Evolutionary conservation across 2,797 vertebrate species (phyloP).

Genomic region (Galago senegalensis): DNA sequence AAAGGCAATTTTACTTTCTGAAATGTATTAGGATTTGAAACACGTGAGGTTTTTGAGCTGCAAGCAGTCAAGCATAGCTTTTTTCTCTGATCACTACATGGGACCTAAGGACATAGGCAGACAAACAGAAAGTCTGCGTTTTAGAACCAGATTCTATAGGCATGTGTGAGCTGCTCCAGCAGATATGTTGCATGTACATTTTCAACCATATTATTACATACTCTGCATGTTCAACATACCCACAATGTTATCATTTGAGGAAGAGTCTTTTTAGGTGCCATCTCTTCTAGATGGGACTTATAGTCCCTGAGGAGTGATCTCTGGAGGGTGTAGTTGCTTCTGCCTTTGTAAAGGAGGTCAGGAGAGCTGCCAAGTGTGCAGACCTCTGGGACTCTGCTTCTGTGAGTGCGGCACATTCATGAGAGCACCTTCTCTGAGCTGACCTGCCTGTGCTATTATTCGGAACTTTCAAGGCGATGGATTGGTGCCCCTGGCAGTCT

Average conservation of each 20-base stretch:
- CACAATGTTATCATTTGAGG: neutral
- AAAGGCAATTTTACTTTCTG: conserved; percentile 24
- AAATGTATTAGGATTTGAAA: neutral
- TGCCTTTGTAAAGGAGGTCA: neutral
- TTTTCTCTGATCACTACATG: neutral
- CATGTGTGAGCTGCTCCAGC: neutral
- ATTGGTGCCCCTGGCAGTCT: conserved; percentile 93
- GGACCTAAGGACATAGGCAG: neutral
- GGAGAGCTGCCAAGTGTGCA: neutral
- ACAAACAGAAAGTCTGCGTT: conserved; percentile 14
- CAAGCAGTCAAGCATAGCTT: neutral
- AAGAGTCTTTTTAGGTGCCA: neutral
- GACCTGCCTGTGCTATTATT: neutral
- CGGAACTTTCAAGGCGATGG: conserved; percentile 88
- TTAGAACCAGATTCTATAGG: neutral
- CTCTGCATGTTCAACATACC: neutral
- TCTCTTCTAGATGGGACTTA: neutral
- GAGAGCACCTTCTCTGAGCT: neutral
- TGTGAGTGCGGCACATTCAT: neutral
- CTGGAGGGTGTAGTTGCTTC: neutral
- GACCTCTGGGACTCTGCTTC: neutral
- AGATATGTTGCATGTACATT: neutral
- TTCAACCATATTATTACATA: neutral
- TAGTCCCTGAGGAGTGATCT: neutral
- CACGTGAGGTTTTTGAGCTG: neutral